A percentile compares a stretch with the other conserved stretches of the same genome.
Conservation (phyloP, 2,888 invertebrate species). For the Allolobophora icterica region DNA sequence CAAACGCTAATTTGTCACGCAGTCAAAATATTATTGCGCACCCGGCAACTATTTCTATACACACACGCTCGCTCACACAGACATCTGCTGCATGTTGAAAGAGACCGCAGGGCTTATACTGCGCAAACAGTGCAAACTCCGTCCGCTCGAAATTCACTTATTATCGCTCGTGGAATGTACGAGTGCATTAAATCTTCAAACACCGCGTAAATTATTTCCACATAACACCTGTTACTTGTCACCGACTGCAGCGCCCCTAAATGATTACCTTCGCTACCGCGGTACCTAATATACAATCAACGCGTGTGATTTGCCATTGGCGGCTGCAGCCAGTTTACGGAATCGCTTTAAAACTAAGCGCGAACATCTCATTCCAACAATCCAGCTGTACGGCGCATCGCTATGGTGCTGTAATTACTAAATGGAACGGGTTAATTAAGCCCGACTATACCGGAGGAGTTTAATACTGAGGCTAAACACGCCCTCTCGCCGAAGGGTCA, state of each 20-base stretch:
- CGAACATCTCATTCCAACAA: background rate
- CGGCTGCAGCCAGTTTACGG: background rate
- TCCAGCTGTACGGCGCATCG: background rate
- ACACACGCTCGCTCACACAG: background rate
- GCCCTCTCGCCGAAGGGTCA: background rate
- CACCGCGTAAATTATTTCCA: background rate
- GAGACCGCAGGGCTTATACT: background rate
- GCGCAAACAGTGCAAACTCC: background rate
- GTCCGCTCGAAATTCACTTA: conserved; percentile 17
- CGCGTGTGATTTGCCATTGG: background rate
- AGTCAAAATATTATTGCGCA: conserved; percentile 11
- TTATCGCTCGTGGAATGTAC: conserved; percentile 3
- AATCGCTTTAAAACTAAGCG: background rate
- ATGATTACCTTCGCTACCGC: background rate
- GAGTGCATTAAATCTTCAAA: conserved; percentile 6
- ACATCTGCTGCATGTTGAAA: background rate
- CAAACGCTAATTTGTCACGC: conserved; percentile 17
- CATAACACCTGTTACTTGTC: background rate
- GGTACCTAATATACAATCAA: background rate
- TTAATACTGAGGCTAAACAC: background rate
- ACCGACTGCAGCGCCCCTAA: conserved; percentile 1
- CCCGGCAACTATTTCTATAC: background rate
- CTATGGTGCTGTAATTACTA: background rate
- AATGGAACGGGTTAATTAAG: background rate
- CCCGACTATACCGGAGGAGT: background rate